Evolutionary conservation across 2,797 vertebrate species (phyloP).

Genomic region (Smutsia temminckii): DNA sequence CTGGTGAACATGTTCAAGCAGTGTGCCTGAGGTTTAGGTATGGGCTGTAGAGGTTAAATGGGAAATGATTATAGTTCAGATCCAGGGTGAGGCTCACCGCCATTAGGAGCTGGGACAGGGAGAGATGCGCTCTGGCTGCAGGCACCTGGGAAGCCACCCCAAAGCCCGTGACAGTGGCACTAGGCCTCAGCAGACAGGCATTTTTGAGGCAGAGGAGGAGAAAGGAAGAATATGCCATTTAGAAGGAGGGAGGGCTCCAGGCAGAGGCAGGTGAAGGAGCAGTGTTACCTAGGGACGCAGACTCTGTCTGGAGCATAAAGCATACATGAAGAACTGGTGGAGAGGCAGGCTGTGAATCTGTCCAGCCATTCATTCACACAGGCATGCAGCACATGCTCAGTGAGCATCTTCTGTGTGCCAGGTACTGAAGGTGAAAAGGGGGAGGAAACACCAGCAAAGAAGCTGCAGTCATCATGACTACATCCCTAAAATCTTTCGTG

Average conservation of each 20-base stretch:
- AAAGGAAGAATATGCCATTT: not conserved
- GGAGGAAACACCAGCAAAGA: not conserved
- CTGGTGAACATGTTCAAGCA: not conserved
- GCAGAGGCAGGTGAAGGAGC: not conserved
- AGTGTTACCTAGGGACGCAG: not conserved
- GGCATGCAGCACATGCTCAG: not conserved
- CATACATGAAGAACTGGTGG: not conserved
- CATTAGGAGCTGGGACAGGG: too few species aligned
- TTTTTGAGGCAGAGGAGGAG: not conserved
- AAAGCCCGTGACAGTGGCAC: rapidly evolving
- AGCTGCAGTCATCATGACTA: not conserved
- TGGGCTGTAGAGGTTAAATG: too few species aligned
- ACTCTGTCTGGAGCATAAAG: not conserved
- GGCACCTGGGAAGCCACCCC: not conserved
- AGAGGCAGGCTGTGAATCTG: not conserved
- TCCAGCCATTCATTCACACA: too few species aligned
- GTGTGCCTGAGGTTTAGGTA: not conserved
- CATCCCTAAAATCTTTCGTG: not conserved
- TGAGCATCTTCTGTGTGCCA: not conserved
- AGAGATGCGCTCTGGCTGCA: not conserved
- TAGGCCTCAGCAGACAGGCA: not conserved
- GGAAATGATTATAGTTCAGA: not conserved
- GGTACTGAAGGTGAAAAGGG: not conserved
- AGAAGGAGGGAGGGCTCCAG: not conserved
- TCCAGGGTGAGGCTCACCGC: not conserved